A percentile compares a stretch with the other conserved stretches of the same genome.
Evolutionary conservation across 2,888 invertebrate species (phyloP).

Genomic region (Plebejus argus): DNA sequence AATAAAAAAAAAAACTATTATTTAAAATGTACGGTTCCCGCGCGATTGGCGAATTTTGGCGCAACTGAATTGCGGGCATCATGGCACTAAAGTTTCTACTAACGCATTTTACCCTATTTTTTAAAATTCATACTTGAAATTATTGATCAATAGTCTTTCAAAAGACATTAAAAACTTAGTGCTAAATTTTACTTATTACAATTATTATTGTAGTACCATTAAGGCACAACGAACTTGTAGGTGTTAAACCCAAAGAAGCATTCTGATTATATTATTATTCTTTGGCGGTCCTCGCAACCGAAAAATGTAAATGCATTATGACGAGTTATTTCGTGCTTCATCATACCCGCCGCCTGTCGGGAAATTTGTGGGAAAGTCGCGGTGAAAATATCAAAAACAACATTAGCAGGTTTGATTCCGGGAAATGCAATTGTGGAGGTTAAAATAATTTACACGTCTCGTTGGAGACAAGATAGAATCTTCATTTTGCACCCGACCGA

Average conservation of each 20-base stretch:
- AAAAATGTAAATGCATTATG: conserved; percentile 68
- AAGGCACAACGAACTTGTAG: neutral
- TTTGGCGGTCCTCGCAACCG: conserved; percentile 43
- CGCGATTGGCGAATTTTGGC: too few relatives aligned
- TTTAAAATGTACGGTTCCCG: too few relatives aligned
- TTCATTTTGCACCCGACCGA: too few relatives aligned
- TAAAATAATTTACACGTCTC: neutral
- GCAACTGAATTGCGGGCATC: too few relatives aligned
- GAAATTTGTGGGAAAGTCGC: conserved; percentile 54
- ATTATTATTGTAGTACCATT: too few relatives aligned
- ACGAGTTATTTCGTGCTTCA: conserved; percentile 58
- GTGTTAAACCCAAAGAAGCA: neutral
- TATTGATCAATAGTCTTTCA: too few relatives aligned
- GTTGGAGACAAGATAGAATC: neutral
- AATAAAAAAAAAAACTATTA: too few relatives aligned
- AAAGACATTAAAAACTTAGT: too few relatives aligned
- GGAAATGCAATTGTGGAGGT: conserved; percentile 41
- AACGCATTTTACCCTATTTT: too few relatives aligned
- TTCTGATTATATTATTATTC: neutral
- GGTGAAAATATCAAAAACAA: conserved; percentile 48
- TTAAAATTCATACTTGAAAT: too few relatives aligned
- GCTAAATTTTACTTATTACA: too few relatives aligned
- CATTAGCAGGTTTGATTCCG: conserved; percentile 10
- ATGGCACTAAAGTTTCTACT: too few relatives aligned
- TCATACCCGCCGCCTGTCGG: conserved; percentile 54